Base-by-base conservation (phyloP, 2,888 invertebrate genomes). In the Cantharis flavilabris region DNA sequence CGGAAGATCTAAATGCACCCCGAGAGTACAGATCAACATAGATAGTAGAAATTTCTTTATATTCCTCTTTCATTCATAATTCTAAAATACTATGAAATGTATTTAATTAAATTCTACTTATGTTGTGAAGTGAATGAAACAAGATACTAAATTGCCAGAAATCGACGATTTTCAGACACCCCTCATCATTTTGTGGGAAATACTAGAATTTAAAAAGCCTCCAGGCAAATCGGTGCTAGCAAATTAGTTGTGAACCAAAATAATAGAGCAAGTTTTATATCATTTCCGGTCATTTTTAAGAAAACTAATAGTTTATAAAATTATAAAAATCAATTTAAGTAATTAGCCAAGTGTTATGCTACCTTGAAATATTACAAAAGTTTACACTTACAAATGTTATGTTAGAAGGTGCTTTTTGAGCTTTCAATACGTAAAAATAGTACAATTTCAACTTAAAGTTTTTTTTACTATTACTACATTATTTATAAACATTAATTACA, bases 211-310 rank as follows among this genome's bases (percentile, higher is more conserved):
- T 74, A 14, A n/a, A 30, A 30, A 63, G 64, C 76, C 70, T 11
- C 20, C 11, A 70, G 73, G 72, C 76, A 65, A 73, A 70, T 64
- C 16, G 14, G 70, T 69, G 62, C 67, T 71, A 30, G 71, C 67
- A 76, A 72, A 76, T 72, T 76, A 69, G 49, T 72, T 64, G 72
- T 33, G 73, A 65, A 23, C 33, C 70, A 76, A 73, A 76, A 76
- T 76, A 73, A 76, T 65, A 76, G 72, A 28, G 72, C 70, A 49
- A 69, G 65, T 70, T 70, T 71, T 76, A 64, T 72, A 69, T 67
- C 64, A 73, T 73, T 76, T 76, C 76, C 76, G 76, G 76, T 73
- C 70, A 18, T 70, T 70, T 65, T n/a, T 20, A 28, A 13, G 10
- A 33, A 67, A 20, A 67, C 28, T 13, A 72, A 64, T n/a, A 71